Evolutionary conservation across 1,140 invertebrate genomes (phyloP), one percentile per base, ranked within the genome.

Genomic region (Polypedilum pembai): DNA sequence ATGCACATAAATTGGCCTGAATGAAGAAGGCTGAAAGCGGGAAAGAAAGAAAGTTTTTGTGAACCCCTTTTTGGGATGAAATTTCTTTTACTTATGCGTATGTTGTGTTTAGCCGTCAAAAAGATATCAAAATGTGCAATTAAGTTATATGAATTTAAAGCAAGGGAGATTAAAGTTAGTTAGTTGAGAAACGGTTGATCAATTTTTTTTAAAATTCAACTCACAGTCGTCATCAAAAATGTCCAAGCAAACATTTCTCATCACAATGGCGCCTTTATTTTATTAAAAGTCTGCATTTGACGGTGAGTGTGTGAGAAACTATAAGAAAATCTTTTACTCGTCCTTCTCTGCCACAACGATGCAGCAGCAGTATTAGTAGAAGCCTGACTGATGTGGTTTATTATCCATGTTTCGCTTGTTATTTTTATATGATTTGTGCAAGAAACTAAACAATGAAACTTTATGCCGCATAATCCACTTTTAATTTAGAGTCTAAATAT

Each of bases 281-380:
- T 20, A 69, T 69, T 69, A 69, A 69, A 69, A 69, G 65, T 69
- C 65, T 69, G 65, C 45, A 56, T 56, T 56, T 56, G n/a, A 56
- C 45, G 12, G 45, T 56, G 24, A 33, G 24, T 33, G 24, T 33
- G 24, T 3, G 24, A 33, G 5, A 33, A 33, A 33, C 24, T n/a
- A 33, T 33, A 33, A 33, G 24, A 33, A 33, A 33, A 33, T 33
- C 5, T 33, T 5, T 33, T 5, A 33, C 5, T 33, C 24, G 24
- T 33, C 24, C 24, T 33, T 33, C 24, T 33, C 24, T 33, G 24
- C 2, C 24, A 33, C 2, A 33, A 33, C 5, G 24, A 33, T 33
- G 24, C 24, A 33, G 24, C 24, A 33, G n/a, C n/a, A n/a, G n/a
- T n/a, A n/a, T n/a, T n/a, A n/a, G 24, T 33, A 3, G 24, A 33